Conservation (phyloP, 1,140 invertebrate genomes). For the Apolygus lucorum region DNA sequence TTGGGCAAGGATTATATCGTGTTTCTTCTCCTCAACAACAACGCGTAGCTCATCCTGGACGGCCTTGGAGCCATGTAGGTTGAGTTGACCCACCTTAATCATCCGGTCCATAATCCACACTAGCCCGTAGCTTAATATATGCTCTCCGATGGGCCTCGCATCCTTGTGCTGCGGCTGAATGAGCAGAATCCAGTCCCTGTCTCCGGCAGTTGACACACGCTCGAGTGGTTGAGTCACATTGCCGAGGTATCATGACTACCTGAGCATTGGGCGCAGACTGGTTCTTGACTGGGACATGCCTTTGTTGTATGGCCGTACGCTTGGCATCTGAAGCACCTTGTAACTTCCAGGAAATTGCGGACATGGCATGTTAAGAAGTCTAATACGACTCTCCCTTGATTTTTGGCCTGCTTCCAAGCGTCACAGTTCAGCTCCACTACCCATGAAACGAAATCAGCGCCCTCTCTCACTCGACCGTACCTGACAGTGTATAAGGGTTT, state of each 20-base stretch:
- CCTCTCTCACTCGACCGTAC: neutral
- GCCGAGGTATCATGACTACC: neutral
- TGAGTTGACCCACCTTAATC: neutral
- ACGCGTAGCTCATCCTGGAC: neutral
- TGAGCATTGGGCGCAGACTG: constrained; percentile 14
- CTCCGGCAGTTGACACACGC: neutral
- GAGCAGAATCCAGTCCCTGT: neutral
- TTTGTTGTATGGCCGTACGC: constrained; percentile 23
- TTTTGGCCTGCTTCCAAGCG: neutral
- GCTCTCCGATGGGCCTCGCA: neutral
- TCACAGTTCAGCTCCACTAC: neutral
- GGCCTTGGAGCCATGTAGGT: neutral
- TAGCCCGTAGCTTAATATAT: neutral
- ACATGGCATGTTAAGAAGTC: constrained; percentile 6
- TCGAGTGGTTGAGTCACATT: neutral
- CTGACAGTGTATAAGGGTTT: neutral
- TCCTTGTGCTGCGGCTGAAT: neutral
- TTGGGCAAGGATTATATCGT: neutral
- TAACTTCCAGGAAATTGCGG: constrained; percentile 19
- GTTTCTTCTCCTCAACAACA: neutral
- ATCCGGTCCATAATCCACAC: neutral
- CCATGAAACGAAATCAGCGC: neutral
- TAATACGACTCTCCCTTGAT: neutral
- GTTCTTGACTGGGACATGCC: neutral
- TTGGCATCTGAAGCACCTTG: constrained; percentile 24